Conservation (phyloP, 1,140 invertebrate species). For the Leptoteleia sp. region DNA sequence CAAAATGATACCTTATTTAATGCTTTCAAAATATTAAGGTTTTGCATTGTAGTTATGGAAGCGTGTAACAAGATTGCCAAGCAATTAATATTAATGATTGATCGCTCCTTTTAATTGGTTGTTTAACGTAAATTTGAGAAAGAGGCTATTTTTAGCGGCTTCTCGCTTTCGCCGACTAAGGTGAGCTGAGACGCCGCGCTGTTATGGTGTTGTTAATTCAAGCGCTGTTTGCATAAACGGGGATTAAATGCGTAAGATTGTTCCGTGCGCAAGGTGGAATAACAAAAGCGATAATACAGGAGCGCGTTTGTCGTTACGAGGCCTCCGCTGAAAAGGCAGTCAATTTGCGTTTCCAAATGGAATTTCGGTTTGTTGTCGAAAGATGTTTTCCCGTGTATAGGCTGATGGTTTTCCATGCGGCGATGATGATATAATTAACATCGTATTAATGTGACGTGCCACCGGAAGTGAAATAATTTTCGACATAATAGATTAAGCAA, state of each 20-base stretch:
- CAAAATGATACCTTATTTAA: slow-evolving; percentile 49
- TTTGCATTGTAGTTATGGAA: slow-evolving; percentile 20
- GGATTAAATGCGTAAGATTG: slow-evolving; percentile 2
- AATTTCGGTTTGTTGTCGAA: slow-evolving; percentile 1
- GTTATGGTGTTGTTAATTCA: slow-evolving; percentile 6
- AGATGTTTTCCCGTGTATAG: neutral
- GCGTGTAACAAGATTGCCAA: slow-evolving; percentile 26
- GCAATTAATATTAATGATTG: slow-evolving; percentile 46
- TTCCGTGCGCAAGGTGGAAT: slow-evolving; percentile 1
- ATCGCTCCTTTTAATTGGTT: slow-evolving; percentile 13
- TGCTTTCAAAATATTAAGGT: slow-evolving; percentile 39
- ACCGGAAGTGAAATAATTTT: too few species aligned
- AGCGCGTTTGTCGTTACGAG: slow-evolving; percentile 16
- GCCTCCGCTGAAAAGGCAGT: neutral
- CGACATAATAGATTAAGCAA: too few species aligned
- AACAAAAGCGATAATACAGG: slow-evolving; percentile 9
- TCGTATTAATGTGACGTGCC: too few species aligned
- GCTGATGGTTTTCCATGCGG: neutral
- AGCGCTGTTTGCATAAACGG: neutral
- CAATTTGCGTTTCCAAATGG: slow-evolving; percentile 14
- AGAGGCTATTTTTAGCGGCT: slow-evolving; percentile 5
- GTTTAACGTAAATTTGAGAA: slow-evolving; percentile 28
- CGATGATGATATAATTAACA: too few species aligned
- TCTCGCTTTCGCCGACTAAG: neutral
- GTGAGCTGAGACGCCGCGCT: slow-evolving; percentile 1